Evolutionary conservation across 2,113 vertebrate genomes (phyloP).

Genomic region (Callocephalon fimbriatum): DNA sequence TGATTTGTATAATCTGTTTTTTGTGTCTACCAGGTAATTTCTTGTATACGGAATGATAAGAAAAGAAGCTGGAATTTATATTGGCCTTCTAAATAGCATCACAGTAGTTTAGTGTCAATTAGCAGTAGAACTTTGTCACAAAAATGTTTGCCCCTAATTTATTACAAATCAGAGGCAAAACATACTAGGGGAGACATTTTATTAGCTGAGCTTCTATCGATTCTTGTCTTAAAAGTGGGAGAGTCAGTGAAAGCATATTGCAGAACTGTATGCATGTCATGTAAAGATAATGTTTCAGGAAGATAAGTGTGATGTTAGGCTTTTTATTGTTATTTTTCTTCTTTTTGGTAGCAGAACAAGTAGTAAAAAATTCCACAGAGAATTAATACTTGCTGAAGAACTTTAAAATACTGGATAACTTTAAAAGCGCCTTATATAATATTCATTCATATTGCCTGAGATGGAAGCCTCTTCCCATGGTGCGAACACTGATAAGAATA

Average conservation of each 20-base stretch:
- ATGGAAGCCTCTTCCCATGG: neutral
- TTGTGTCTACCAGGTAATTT: neutral
- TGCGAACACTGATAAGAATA: slow-evolving; percentile 40
- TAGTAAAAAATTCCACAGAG: neutral
- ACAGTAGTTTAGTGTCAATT: neutral
- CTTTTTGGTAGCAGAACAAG: neutral
- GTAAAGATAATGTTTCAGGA: neutral
- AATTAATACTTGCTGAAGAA: neutral
- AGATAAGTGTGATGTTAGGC: neutral
- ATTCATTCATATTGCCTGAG: neutral
- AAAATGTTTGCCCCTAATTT: neutral
- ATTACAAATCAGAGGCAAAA: neutral
- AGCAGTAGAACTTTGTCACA: neutral
- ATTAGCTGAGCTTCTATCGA: neutral
- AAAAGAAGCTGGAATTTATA: neutral
- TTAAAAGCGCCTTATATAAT: neutral
- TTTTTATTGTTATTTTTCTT: neutral
- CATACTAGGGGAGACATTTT: neutral
- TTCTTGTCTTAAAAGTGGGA: neutral
- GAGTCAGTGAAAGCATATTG: neutral
- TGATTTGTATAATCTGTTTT: neutral
- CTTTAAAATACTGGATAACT: neutral
- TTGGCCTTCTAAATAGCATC: neutral
- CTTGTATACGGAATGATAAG: neutral
- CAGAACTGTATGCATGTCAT: neutral